Evolutionary conservation across 1,140 invertebrate genomes (phyloP).

Genomic region (Brachionus sp.): DNA sequence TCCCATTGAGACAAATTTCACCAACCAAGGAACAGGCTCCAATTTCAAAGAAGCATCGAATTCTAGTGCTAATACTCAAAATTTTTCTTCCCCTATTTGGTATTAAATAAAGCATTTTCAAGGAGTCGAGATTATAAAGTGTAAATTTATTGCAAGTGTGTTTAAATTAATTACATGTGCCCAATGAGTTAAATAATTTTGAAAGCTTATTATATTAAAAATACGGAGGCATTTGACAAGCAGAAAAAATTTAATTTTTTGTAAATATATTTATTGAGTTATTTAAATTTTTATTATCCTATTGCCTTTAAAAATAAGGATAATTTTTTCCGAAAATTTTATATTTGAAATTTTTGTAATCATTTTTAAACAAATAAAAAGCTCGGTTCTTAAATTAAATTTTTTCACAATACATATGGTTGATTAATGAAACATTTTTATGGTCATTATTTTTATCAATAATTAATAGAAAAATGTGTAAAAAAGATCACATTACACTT

Average conservation of each 20-base stretch:
- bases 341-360: background rate
- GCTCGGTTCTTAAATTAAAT: background rate
- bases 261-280: background rate
- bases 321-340: background rate
- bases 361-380: background rate
- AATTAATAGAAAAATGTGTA: background rate
- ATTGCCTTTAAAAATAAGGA: background rate
- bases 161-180: background rate
- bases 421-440: background rate
- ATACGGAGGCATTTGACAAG: background rate
- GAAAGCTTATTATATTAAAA: background rate
- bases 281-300: background rate
- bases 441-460: background rate
- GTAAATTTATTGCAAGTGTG: constrained; percentile 10
- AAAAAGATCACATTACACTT: background rate
- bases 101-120: background rate
- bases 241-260: background rate
- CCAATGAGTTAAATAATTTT: background rate
- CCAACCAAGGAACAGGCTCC: background rate
- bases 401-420: background rate
- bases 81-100: constrained; percentile 23
- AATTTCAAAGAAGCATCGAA: background rate
- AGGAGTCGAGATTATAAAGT: background rate
- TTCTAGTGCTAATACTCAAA: background rate
- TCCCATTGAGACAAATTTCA: background rate